Base-by-base conservation (phyloP, 1,140 invertebrate genomes). In the Cydia amplana region DNA sequence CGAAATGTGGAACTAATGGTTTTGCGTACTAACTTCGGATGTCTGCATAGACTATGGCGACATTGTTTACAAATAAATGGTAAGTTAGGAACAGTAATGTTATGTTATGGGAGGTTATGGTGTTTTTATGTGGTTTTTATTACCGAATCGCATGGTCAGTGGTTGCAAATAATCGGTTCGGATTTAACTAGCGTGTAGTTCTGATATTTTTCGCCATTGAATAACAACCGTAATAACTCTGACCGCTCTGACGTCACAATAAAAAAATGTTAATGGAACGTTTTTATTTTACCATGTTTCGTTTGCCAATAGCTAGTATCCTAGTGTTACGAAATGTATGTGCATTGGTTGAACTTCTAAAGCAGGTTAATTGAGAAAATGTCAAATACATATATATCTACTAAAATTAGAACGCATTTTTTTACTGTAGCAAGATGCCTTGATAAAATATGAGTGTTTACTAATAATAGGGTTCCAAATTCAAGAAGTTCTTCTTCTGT, bases 81-180 rank as follows among this genome's bases (percentile, higher is more conserved):
- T 23, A 60, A 23, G 1, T 23, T 60, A 23, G 20, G 23, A 60
- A 60, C 6, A 60, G 7, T 60, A 60, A 23, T 23, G 55, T 60
- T 60, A 55, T 18, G 51, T 40, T 43, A 16, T 46, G 55, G 55
- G 4, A 18, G 36, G 9, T 60, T 60, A 60, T 23, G 55, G 55
- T 23, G 55, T 60, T 60, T 60, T 60, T 60, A 60, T 23, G 55
- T 20, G 10, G 55, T 60, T 60, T 60, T 60, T 60, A 60, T 60
- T 60, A 60, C 55, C 55, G 55, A 20, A 60, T 60, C 16, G 55
- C 55, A 60, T 20, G 55, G 55, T 23, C 55, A 23, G 55, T 60
- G 55, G 55, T 23, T 60, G 55, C 55, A 60, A 60, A 60, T 23
- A 60, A 60, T 60, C 55, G 20, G 55, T 60, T 60, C 6, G 18